These are phyloP conservation scores for Orchestia grillus DNA, from an alignment of 1,140 invertebrate species.

Conservation along the genomic window DNA sequence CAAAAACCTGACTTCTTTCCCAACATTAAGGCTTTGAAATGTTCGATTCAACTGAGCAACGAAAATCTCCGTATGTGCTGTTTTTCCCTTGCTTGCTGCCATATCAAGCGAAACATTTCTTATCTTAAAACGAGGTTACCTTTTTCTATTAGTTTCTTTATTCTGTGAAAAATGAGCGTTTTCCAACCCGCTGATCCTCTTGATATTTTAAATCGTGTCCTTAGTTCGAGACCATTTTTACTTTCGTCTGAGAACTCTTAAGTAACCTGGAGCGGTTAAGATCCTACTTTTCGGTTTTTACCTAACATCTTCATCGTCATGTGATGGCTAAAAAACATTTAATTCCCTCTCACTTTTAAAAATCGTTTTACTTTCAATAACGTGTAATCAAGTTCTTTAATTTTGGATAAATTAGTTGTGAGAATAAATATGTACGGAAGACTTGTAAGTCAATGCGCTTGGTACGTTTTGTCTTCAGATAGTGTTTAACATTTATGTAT, in stretches of 20 bases:
- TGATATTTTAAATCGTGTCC: neutral
- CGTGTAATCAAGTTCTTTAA: too few species aligned
- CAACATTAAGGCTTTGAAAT: neutral
- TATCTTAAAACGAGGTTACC: neutral
- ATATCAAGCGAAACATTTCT: neutral
- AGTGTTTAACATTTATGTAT: too few species aligned
- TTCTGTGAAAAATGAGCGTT: neutral
- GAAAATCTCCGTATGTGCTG: neutral
- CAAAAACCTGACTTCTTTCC: neutral
- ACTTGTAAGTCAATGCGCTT: too few species aligned
- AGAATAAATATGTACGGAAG: too few species aligned
- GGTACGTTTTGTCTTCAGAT: too few species aligned
- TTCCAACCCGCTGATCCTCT: neutral
- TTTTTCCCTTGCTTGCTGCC: neutral
- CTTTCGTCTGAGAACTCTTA: neutral
- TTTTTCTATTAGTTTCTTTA: neutral
- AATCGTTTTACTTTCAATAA: too few species aligned
- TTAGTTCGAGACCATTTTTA: too few species aligned
- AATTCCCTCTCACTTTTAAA: too few species aligned
- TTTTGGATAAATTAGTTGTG: too few species aligned
- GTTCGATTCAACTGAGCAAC: neutral
- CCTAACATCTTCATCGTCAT: too few species aligned
- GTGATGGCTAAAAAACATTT: too few species aligned
- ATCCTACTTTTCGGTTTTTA: neutral
- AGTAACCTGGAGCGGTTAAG: neutral